Evolutionary conservation across 2,888 invertebrate genomes (phyloP), one percentile per base, ranked within the genome.

Genomic region (Cryptosula pallasiana): DNA sequence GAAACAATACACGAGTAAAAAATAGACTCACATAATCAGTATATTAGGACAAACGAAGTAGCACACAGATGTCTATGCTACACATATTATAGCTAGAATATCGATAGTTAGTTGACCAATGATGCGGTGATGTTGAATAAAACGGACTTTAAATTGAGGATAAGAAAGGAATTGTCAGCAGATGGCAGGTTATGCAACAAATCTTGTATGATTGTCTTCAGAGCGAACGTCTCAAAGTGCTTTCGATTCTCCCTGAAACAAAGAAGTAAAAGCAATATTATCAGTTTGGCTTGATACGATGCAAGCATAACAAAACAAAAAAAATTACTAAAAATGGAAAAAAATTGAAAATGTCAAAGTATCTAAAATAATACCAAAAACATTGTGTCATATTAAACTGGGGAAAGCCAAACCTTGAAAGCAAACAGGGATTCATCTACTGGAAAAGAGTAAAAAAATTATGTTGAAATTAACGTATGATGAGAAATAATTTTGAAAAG

Each of bases 141-240:
- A 36, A 83, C 82, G 29, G 83, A 83, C 73, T 82, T 82, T 35
- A 83, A 77, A 72, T 83, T 83, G 23, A 83, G 77, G 1, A 78
- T 78, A 23, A 83, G 78, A 75, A 83, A 83, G 1, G 81, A 78
- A 71, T 79, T 23, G 9, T 70, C 70, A 70, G n/a, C n/a, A 29
- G 70, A 70, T 5, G 63, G 63, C 2, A 32, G 16, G 45, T 2
- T 70, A 55, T 73, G 69, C 9, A 70, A 23, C 9, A 70, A 1
- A 70, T 83, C 83, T 73, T 83, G 82, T 55, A 80, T 78, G 23
- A 81, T 78, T 45, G 77, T 78, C 3, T 78, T 80, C 25, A 83
- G 79, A 35, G 81, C 81, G 76, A 82, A 83, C 35, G 81, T 79
- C 57, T 83, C 83, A 79, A 83, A 83, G 75, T 78, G 81, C 45